Evolutionary conservation across 2,888 invertebrate species (phyloP).

Genomic region (Thecocarcelia acutangulata): DNA sequence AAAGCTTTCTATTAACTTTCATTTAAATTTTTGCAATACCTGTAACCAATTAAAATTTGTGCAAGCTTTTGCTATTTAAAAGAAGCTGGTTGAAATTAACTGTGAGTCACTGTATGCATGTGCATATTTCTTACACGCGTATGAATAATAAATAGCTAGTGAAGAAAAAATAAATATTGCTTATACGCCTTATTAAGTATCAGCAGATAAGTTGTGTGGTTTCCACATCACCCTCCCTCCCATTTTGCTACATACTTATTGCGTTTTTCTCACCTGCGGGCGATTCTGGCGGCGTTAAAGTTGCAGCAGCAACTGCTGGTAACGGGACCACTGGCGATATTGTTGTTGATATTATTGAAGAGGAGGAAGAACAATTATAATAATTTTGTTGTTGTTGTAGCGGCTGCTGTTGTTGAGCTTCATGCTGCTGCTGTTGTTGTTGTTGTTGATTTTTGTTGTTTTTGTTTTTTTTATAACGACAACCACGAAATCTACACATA

Average conservation of each 20-base stretch:
- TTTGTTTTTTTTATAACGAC: constrained; percentile 89
- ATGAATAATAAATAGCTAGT: constrained; percentile 11
- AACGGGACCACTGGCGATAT: constrained; percentile 18
- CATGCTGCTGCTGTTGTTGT: constrained; percentile 58
- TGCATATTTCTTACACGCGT: constrained; percentile 2
- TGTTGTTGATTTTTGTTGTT: constrained; percentile 72
- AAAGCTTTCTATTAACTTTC: no score
- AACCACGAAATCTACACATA: constrained; percentile 90
- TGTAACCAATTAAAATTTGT: no score
- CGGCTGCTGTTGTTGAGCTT: constrained; percentile 60
- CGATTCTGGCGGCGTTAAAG: constrained; percentile 53
- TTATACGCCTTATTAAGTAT: neutral
- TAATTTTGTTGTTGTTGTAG: constrained; percentile 50
- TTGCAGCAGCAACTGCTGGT: constrained; percentile 22
- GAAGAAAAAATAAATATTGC: neutral
- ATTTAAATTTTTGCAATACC: no score
- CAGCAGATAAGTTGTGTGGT: neutral
- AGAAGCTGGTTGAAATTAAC: no score
- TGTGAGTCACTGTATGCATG: no score
- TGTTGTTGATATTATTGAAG: constrained; percentile 40
- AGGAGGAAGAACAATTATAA: constrained; percentile 66
- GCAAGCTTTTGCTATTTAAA: no score
- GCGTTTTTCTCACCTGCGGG: constrained; percentile 48
- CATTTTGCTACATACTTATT: neutral
- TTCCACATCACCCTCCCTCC: neutral